A percentile compares a stretch with the other conserved stretches of the same genome.
Conservation (phyloP, 2,113 vertebrate species). For the Noctilio leporinus region DNA sequence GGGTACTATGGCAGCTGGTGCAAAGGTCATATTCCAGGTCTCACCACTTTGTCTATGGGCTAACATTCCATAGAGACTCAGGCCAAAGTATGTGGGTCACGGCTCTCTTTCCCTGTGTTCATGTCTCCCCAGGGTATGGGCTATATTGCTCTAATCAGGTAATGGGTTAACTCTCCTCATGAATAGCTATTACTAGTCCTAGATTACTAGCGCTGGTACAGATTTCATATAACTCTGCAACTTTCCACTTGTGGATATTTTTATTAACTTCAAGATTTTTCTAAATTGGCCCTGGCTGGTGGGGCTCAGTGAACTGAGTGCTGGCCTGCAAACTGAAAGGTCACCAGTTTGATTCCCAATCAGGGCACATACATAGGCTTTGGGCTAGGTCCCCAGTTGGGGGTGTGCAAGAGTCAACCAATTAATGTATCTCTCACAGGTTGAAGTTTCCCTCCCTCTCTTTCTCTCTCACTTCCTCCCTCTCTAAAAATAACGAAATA, state of each 20-base stretch:
- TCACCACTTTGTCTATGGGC: neutral
- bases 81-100: neutral
- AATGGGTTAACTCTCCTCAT: neutral
- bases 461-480: too few species aligned
- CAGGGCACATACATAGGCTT: too few species aligned
- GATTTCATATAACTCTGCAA: neutral
- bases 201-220: neutral
- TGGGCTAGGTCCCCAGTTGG: too few species aligned
- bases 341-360: too few species aligned
- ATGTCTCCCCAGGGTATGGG: neutral
- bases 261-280: neutral
- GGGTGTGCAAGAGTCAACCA: too few species aligned
- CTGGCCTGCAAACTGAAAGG: too few species aligned
- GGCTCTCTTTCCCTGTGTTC: neutral
- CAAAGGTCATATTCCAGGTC: neutral
- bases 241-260: neutral
- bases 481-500: too few species aligned
- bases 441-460: too few species aligned
- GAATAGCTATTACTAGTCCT: neutral
- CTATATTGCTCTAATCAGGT: neutral
- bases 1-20: neutral
- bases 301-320: too few species aligned
- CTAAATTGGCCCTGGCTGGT: too few species aligned
- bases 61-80: accelerated
- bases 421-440: too few species aligned